A percentile compares a stretch with the other conserved stretches of the same genome.
phyloP scores from a whole-genome alignment of 2,888 invertebrate genomes.

The Nemotelus pantherinus region DNA sequence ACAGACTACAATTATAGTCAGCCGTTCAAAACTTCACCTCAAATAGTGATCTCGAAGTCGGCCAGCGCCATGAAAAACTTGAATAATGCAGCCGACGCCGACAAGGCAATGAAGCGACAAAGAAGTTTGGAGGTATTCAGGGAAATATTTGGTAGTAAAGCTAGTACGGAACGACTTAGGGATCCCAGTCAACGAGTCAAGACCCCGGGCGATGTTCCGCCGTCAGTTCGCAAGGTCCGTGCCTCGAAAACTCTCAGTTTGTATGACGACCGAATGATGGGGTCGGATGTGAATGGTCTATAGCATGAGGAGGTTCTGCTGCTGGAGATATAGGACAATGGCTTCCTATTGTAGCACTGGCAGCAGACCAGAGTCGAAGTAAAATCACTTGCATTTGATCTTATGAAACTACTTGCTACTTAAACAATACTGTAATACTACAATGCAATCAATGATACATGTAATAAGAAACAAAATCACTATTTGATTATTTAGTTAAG shows the following conservation, averaged over 20 bases:
- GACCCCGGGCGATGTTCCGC: conserved; percentile 84
- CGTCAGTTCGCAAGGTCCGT: conserved; percentile 77
- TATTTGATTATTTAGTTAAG: no score
- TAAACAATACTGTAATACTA: conserved; percentile 8
- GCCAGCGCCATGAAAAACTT: conserved; percentile 59
- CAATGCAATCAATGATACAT: conserved; percentile 9
- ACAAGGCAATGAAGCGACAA: conserved; percentile 67
- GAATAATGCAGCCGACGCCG: conserved; percentile 53
- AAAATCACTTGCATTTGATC: conserved; percentile 10
- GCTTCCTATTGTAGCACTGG: neutral
- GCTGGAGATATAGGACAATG: conserved; percentile 59
- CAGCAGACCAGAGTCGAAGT: conserved; percentile 9
- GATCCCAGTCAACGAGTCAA: conserved; percentile 82
- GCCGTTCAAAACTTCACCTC: conserved; percentile 58
- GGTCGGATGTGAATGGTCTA: conserved; percentile 62
- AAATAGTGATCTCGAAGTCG: conserved; percentile 56
- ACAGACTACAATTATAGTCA: conserved; percentile 26
- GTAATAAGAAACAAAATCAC: neutral
- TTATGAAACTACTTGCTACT: conserved; percentile 15
- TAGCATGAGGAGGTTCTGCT: conserved; percentile 66
- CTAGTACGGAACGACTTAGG: conserved; percentile 73
- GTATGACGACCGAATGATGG: conserved; percentile 86
- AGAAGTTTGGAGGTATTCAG: conserved; percentile 80
- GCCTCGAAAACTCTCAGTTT: conserved; percentile 82
- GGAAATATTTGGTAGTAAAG: conserved; percentile 75